Conservation (phyloP, 2,888 invertebrate species). For the Zygaena filipendulae region DNA sequence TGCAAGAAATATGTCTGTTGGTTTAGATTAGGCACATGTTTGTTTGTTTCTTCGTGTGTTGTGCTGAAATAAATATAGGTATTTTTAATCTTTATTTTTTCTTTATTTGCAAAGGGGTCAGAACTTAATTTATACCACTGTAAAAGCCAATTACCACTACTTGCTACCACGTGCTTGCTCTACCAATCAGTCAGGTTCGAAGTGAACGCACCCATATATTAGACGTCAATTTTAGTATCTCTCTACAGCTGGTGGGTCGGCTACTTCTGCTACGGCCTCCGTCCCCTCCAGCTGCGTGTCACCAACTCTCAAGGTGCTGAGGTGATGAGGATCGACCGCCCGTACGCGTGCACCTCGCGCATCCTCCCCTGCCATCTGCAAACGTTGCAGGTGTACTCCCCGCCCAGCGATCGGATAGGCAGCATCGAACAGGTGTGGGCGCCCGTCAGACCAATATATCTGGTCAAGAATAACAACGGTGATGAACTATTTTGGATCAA, state of each 20-base stretch:
- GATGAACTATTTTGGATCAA: slow-evolving; percentile 77
- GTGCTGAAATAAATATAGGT: too few species aligned
- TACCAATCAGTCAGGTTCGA: too few species aligned
- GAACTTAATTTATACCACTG: too few species aligned
- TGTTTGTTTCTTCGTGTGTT: too few species aligned
- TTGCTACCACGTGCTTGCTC: too few species aligned
- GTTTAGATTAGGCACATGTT: too few species aligned
- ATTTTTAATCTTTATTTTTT: too few species aligned
- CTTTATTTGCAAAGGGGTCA: too few species aligned
- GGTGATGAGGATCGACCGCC: slow-evolving; percentile 83
- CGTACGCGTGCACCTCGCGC: slow-evolving; percentile 81
- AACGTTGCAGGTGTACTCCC: slow-evolving; percentile 77
- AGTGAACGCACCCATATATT: too few species aligned
- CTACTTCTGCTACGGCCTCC: slow-evolving; percentile 46
- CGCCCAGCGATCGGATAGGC: slow-evolving; percentile 74
- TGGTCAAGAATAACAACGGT: slow-evolving; percentile 76
- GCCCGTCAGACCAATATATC: slow-evolving; percentile 74
- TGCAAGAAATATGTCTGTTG: too few species aligned
- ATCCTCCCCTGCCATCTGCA: slow-evolving; percentile 85
- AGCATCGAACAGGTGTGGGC: slow-evolving; percentile 80
- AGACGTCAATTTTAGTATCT: too few species aligned
- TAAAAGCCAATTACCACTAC: too few species aligned
- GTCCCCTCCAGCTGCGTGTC: slow-evolving; percentile 42
- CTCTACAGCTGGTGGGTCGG: slow-evolving; percentile 55
- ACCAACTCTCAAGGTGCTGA: slow-evolving; percentile 31